Base-by-base conservation (phyloP, 1,140 invertebrate genomes). In the Neodiprion fabricii region DNA sequence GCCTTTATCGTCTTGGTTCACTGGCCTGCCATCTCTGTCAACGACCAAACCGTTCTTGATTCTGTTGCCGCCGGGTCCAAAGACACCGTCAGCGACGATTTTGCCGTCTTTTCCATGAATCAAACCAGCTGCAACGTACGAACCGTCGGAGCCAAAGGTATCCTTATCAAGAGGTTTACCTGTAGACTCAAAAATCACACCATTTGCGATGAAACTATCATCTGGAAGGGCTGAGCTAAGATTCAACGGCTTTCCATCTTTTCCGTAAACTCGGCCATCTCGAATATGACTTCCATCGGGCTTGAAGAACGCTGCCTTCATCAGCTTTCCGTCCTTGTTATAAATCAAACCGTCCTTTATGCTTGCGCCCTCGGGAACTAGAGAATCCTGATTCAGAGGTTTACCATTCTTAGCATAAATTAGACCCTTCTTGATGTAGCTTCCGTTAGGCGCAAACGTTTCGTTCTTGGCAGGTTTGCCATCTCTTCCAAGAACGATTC, bases 391-490 rank as follows among this genome's bases (percentile, higher is more conserved):
- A 73, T 85, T 82, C 3, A 88, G 70, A 0, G 79, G 73, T 71
- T 87, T 88, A 28, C 86, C 86, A 23, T 86, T 87, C 65, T 88
- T 87, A 1, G 78, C 76, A 17, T 82, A 77, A 48, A 87, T 73
- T 0, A 81, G 72, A 48, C 86, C 86, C 72, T 87, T 88, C 65
- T 86, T 88, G 1, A 85, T 81, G 47, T 84, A 81, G 73, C 74
- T 85, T 17, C 85, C 86, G 48, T 86, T 88, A 1, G 85, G 86
- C 8, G 79, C 78, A 7, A 87, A 85, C 7, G 79, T 80, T 72
- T 88, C 87, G 70, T 87, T 85, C 71, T 88, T 88, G 2, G 81
- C 78, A 0, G 80, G 83, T 73, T 88, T 88, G 0, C 85, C 85
- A 48, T 88, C 85, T 74, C 83, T 88, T 0, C 81, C 82, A 3